A percentile compares a stretch with the other conserved stretches of the same genome.
Conservation (phyloP, 2,113 vertebrate species). For the Petrocephalus zakoni region DNA sequence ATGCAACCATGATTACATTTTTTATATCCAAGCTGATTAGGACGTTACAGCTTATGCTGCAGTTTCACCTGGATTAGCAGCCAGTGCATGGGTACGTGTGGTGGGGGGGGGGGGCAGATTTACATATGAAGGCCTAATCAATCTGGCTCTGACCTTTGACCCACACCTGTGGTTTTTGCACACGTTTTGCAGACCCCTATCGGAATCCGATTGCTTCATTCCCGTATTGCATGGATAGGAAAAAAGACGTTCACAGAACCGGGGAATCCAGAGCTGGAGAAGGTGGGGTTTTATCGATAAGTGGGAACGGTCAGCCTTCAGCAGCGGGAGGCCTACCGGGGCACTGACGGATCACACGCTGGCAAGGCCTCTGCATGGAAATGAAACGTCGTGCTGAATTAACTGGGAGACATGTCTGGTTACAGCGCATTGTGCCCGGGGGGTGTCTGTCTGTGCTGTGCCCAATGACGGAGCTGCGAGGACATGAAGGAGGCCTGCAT, state of each 20-base stretch:
- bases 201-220: not conserved
- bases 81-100: not conserved
- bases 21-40: not conserved
- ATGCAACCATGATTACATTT: not conserved
- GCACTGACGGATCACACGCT: not conserved
- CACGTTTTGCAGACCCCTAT: not conserved
- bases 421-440: not conserved
- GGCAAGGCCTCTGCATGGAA: not conserved
- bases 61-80: not conserved
- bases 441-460: not conserved
- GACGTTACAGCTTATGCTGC: not conserved
- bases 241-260: not conserved
- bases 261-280: not conserved
- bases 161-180: not conserved
- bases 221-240: not conserved
- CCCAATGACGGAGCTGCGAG: not conserved
- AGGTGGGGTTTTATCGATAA: not conserved
- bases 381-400: not conserved
- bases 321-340: not conserved
- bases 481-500: not conserved
- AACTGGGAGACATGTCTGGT: not conserved
- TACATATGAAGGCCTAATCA: not conserved
- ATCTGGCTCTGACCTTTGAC: not conserved
- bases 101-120: not conserved
- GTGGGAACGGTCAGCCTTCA: not conserved